A percentile compares a stretch with the other conserved stretches of the same genome.
Evolutionary conservation across 2,113 vertebrate genomes (phyloP).

Genomic region (Zootoca vivipara): DNA sequence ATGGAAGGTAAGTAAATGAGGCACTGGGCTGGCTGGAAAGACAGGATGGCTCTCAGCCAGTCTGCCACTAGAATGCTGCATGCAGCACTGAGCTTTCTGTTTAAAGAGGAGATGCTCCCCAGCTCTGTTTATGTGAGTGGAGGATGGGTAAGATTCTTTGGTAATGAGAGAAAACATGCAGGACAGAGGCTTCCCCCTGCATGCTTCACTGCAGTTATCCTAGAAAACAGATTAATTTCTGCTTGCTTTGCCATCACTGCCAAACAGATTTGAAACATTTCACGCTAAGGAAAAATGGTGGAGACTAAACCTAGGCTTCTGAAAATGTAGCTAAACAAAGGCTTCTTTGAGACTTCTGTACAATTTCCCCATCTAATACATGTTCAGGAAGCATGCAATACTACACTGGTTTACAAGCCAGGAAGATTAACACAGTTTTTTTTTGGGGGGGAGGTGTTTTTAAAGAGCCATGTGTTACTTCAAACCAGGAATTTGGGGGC

Average conservation of each 20-base stretch:
- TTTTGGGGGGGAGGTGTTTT: background rate
- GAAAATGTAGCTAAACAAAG: slow-evolving; percentile 30
- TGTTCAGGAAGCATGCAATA: background rate
- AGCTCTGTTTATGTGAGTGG: background rate
- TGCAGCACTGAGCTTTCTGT: background rate
- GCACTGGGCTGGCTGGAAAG: background rate
- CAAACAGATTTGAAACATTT: slow-evolving; percentile 46
- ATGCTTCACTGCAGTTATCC: slow-evolving; percentile 48
- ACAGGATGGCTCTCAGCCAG: background rate
- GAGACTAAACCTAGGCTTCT: background rate
- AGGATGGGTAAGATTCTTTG: slow-evolving; percentile 21
- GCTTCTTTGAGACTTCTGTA: slow-evolving; percentile 15
- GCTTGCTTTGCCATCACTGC: slow-evolving; percentile 44
- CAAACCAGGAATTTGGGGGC: background rate
- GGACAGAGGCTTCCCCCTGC: background rate
- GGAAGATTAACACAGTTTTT: background rate
- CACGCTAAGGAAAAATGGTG: background rate
- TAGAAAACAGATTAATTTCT: slow-evolving; percentile 41
- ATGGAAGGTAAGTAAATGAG: background rate
- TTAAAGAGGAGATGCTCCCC: background rate
- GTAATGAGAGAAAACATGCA: rapidly evolving
- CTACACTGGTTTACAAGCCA: background rate
- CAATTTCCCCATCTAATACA: background rate
- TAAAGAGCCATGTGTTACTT: background rate
- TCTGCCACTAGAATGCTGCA: background rate